Percentiles rank a stretch among this genome's conserved stretches.
These are phyloP conservation scores for Enteromius afrohamiltoni DNA, from an alignment of 2,797 vertebrate species.

Conservation along the genomic window DNA sequence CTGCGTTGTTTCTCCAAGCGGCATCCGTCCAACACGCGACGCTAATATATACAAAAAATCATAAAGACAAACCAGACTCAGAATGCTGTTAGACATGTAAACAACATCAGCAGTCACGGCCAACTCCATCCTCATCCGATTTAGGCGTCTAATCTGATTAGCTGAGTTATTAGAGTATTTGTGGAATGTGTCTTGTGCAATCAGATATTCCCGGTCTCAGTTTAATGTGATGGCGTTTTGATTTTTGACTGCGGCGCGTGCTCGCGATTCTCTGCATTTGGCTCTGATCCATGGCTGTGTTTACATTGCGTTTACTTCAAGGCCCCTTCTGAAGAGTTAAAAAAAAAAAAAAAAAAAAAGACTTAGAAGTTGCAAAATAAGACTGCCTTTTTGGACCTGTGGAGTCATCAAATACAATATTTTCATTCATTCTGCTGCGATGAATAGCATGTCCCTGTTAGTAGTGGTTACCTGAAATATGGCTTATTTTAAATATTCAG, in stretches of 20 bases:
- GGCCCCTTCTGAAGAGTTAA: neutral
- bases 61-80: slow-evolving; percentile 32
- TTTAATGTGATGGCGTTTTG: slow-evolving; percentile 10
- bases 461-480: neutral
- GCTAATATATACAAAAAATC: neutral
- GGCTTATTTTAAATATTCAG: neutral
- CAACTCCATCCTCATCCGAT: slow-evolving; percentile 48
- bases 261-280: neutral
- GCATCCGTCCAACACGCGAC: neutral
- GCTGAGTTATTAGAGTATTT: slow-evolving; percentile 52
- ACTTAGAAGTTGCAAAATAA: neutral
- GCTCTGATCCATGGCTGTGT: neutral
- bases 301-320: neutral
- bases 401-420: neutral
- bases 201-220: neutral
- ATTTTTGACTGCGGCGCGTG: neutral
- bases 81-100: slow-evolving; percentile 5
- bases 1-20: neutral
- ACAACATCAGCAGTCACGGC: slow-evolving; percentile 21
- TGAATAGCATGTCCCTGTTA: neutral
- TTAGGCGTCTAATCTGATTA: slow-evolving; percentile 66
- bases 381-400: no score
- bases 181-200: slow-evolving; percentile 50
- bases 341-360: neutral
- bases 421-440: neutral